These are phyloP conservation scores for Hyphantria cunea DNA, from an alignment of 1,140 invertebrate genomes.

Conservation along the genomic window DNA sequence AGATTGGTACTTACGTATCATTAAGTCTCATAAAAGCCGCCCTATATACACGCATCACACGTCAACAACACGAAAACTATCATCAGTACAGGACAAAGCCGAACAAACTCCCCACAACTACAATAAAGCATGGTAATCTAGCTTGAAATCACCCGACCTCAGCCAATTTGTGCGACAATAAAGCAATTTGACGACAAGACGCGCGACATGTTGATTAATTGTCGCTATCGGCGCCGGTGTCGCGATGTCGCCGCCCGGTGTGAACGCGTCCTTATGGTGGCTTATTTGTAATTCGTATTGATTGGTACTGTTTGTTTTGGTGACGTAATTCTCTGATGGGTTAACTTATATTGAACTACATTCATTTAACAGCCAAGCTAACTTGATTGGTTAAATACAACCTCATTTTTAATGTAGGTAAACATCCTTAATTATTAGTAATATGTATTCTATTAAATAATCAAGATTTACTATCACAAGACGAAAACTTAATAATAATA, in stretches of 20 bases:
- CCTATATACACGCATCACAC: too few species aligned
- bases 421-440: too few species aligned
- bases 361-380: too few species aligned
- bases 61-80: too few species aligned
- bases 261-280: conserved; percentile 53
- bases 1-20: too few species aligned
- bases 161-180: conserved; percentile 55
- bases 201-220: conserved; percentile 55
- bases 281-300: conserved; percentile 25
- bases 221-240: conserved; percentile 49
- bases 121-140: conserved; percentile 21
- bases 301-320: conserved; percentile 8
- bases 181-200: conserved; percentile 51
- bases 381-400: too few species aligned
- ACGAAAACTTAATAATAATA: too few species aligned
- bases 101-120: conserved; percentile 24
- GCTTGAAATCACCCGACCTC: conserved; percentile 40
- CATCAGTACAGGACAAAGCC: not conserved
- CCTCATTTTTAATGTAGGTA: too few species aligned
- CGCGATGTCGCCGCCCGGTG: conserved; percentile 44
- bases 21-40: too few species aligned
- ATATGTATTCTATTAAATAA: too few species aligned
- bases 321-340: not conserved
- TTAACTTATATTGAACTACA: too few species aligned
- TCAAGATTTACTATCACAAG: too few species aligned